These are phyloP conservation scores for Danio choprae DNA, from an alignment of 2,797 vertebrate species.

Conservation along the genomic window DNA sequence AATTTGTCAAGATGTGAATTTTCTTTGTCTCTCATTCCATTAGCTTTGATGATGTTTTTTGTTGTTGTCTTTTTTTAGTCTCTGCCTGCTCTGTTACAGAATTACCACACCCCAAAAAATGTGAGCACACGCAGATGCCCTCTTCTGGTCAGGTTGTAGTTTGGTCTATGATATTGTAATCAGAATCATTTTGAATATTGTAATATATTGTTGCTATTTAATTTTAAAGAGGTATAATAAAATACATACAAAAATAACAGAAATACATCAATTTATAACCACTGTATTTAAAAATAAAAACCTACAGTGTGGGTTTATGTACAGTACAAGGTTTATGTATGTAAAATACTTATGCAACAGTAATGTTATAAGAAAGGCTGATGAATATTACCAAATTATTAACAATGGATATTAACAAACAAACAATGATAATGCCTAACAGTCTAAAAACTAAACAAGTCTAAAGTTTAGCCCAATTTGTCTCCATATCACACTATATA, in stretches of 20 bases:
- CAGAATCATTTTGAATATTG: background rate
- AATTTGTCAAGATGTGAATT: background rate
- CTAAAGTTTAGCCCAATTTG: background rate
- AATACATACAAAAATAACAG: background rate
- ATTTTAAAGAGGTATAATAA: background rate
- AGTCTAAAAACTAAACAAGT: no score
- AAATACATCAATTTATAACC: background rate
- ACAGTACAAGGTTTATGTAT: no score
- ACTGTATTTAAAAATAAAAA: background rate
- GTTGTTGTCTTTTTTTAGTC: conserved; percentile 1
- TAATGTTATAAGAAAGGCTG: background rate
- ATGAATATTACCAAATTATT: background rate
- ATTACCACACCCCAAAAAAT: conserved; percentile 36
- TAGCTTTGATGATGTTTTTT: conserved; percentile 17
- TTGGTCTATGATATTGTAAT: background rate
- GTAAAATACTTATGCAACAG: background rate
- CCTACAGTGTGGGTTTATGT: background rate
- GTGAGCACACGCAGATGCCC: conserved; percentile 8
- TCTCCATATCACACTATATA: background rate
- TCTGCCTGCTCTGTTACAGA: conserved; percentile 10
- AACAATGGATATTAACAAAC: background rate
- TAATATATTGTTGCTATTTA: background rate
- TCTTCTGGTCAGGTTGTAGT: conserved; percentile 37
- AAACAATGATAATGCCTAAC: background rate
- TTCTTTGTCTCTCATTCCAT: conserved; percentile 26